Base-by-base conservation (phyloP, 1,140 invertebrate species). In the Drusus annulatus region DNA sequence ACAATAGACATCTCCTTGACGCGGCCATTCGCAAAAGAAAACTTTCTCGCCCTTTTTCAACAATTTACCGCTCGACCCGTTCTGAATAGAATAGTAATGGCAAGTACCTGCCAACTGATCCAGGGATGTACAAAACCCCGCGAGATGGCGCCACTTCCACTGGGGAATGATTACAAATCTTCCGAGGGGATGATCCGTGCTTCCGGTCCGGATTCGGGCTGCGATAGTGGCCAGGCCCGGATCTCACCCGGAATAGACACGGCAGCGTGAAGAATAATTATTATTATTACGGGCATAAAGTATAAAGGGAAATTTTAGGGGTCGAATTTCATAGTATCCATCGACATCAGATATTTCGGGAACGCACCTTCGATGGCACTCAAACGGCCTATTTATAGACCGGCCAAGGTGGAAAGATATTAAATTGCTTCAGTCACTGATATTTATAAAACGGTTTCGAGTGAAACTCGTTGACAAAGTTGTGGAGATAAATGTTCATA, bases 151-250 rank as follows among this genome's bases (percentile, higher is more conserved):
- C 15, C 31, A 13, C 28, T 15, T 52, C 71, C 25, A 45, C 60
- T 75, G 71, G 58, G 13, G 28, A 17, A 15, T 45, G 63, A 77
- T 63, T 68, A 65, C 76, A 54, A 51, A 65, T 77, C 60, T 77
- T 63, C 56, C 25, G 3, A 77, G 17, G n/a, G 69, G 71, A 56
- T 75, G 31, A 65, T 65, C 62, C 62, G 62, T 4, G 62, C 62
- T 65, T 28, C n/a, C 21, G 10, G 19, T 19, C 19, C 60, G 62
- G 62, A 65, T 65, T 65, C 28, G 36, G 23, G 4, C 28, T 28
- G 62, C 23, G 62, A 65, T 65, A 65, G 28, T 65, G 28, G 36
- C 10, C 36, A 45, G 8, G 13, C 36, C 13, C 13, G 36, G 10
- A 45, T 45, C 36, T 10, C 10, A 45, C 62, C 10, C 21, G 23